Evolutionary conservation across 2,113 vertebrate species (phyloP), one percentile per base, ranked within the genome.

Genomic region (Neodontobutis hainanensis): DNA sequence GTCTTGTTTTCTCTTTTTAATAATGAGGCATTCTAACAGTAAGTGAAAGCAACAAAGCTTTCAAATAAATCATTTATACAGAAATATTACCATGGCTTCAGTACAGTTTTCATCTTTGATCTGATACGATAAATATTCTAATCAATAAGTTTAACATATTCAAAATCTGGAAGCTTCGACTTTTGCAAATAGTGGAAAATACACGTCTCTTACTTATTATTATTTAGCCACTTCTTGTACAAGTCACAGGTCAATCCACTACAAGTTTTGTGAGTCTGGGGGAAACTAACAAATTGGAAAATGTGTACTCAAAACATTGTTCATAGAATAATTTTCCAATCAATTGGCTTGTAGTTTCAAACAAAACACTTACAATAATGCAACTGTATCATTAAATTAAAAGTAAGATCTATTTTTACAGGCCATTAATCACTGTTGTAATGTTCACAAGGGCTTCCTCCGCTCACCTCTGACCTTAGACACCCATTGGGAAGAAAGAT

Each of bases 391-490:
- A 44, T 65, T 67, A 52, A 63, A 59, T 48, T 55, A 57, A 49
- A 60, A 56, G 34, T 61, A 70, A 27, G 19, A 14, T 70, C 10
- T 51, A 35, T 43, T 65, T 82, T 64, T 62, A 43, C 51, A 19
- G 19, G 1, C 38, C 43, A 61, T 76, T 70, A 73, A 73, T 77
- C 57, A 42, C 19, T 5, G 38, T 61, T 70, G 50, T 15, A 48
- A 42, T 70, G 36, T 11, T 60, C 50, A 65, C 56, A 35, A 7
- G 11, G 61, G 40, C 53, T 56, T 77, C 51, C 7, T 8, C 32
- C 27, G 44, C 50, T 44, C 70, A 58, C 14, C 34, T 35, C 61
- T 76, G 68, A 76, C 53, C 72, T 66, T 11, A 57, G 34, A 45
- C 11, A 42, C 63, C 68, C 48, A 4, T 27, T 7, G 49, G 8